Conservation (phyloP, 2,888 invertebrate genomes). For the Cantharis lateralis region DNA sequence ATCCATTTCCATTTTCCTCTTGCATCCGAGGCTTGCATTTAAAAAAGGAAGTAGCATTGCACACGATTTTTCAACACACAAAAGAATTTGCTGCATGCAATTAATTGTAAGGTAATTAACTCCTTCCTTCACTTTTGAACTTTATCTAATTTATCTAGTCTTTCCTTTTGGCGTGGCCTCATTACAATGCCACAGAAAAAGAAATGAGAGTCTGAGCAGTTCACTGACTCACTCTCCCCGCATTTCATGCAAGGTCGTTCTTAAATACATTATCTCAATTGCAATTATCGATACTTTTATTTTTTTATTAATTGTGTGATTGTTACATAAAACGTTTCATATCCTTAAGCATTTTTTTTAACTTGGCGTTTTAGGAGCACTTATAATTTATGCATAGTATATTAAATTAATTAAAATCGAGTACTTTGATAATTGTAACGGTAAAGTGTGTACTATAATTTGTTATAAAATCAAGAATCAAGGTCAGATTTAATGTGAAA, state of each 20-base stretch:
- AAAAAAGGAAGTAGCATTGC: background rate
- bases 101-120: background rate
- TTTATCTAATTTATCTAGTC: conserved; percentile 4
- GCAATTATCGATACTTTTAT: background rate
- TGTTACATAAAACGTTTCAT: background rate
- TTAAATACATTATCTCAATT: background rate
- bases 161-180: conserved; percentile 9
- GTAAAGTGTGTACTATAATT: background rate
- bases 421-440: background rate
- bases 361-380: background rate
- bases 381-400: background rate
- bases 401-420: background rate
- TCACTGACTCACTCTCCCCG: conserved; percentile 34
- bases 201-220: conserved; percentile 25
- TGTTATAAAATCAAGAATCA: background rate
- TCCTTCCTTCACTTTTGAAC: conserved; percentile 8
- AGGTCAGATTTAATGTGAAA: background rate
- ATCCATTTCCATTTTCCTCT: background rate
- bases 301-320: background rate
- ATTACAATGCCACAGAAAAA: conserved; percentile 4
- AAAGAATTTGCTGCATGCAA: background rate
- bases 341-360: background rate
- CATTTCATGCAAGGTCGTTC: conserved; percentile 40
- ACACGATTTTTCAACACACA: background rate
- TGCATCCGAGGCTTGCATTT: background rate